A percentile compares a stretch with the other conserved stretches of the same genome.
phyloP scores from a whole-genome alignment of 2,797 vertebrate genomes.

The Oceanodroma leucorhoa region DNA sequence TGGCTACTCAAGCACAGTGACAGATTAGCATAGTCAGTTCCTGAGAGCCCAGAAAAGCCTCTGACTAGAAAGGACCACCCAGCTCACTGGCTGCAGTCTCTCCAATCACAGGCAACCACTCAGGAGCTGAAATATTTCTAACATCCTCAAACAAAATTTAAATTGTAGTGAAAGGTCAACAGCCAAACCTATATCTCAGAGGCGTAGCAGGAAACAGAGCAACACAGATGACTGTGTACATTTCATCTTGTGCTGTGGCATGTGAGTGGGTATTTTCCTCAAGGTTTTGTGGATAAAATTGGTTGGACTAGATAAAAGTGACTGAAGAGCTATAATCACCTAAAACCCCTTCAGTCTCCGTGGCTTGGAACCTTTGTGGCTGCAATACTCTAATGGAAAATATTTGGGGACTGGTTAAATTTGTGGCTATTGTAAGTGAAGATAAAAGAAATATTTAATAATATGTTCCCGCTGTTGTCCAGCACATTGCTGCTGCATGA shows the following conservation, averaged over 20 bases:
- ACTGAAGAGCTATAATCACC: not conserved
- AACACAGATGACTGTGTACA: not conserved
- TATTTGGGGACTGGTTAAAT: not conserved
- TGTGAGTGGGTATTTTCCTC: not conserved
- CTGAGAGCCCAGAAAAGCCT: not conserved
- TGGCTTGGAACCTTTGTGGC: not conserved
- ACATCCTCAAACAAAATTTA: not conserved
- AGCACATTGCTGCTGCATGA: not conserved
- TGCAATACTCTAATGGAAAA: not conserved
- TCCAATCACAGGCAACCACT: not conserved
- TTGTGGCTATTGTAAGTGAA: conserved; percentile 17
- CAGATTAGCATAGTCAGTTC: not conserved
- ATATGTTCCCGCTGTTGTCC: conserved; percentile 40
- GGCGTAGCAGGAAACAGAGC: not conserved
- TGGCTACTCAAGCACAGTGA: not conserved
- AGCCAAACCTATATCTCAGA: not conserved
- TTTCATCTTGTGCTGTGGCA: not conserved
- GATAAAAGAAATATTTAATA: conserved; percentile 56
- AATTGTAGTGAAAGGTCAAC: not conserved
- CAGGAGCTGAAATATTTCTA: not conserved
- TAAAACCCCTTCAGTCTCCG: not conserved
- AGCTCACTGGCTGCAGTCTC: not conserved
- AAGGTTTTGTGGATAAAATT: not conserved
- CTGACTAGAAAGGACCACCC: not conserved
- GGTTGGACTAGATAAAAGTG: not conserved